A percentile compares a stretch with the other conserved stretches of the same genome.
Conservation (phyloP, 2,113 vertebrate genomes). For the Saguinus midas region DNA sequence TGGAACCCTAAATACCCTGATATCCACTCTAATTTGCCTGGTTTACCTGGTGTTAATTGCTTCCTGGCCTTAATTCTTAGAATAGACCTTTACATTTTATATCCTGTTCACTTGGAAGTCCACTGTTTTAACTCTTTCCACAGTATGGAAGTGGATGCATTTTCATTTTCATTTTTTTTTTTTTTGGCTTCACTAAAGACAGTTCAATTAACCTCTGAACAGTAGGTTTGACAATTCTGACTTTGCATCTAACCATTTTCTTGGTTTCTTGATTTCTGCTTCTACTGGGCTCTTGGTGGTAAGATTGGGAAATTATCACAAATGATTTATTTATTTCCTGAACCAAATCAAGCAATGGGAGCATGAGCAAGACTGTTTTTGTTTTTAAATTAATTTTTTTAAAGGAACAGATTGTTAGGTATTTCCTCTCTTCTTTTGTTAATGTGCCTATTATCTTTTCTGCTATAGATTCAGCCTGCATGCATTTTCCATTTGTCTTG, state of each 20-base stretch:
- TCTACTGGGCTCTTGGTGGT: fast-evolving
- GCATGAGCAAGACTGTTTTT: neutral
- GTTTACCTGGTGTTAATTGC: conserved; percentile 71
- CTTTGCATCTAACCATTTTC: conserved; percentile 15
- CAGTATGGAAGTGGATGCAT: neutral
- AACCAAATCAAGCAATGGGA: conserved; percentile 48
- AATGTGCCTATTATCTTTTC: neutral
- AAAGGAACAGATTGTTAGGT: neutral
- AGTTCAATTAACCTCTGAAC: conserved; percentile 57
- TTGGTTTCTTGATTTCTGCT: conserved; percentile 21
- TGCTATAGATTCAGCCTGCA: neutral
- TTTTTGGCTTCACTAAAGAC: conserved; percentile 19
- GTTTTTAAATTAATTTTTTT: neutral
- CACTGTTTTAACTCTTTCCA: conserved; percentile 51
- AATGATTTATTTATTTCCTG: conserved; percentile 59
- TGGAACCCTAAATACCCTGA: conserved; percentile 36
- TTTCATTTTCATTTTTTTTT: conserved; percentile 5
- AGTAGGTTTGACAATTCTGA: conserved; percentile 2
- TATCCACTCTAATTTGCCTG: conserved; percentile 64
- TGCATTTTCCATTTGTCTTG: fast-evolving
- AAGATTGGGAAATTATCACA: conserved; percentile 10
- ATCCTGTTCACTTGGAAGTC: conserved; percentile 28
- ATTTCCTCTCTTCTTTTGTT: neutral
- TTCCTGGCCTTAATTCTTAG: conserved; percentile 54
- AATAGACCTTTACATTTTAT: conserved; percentile 62